A percentile compares a stretch with the other conserved stretches of the same genome.
Evolutionary conservation across 2,888 invertebrate species (phyloP).

Genomic region (Orchesella flavescens): DNA sequence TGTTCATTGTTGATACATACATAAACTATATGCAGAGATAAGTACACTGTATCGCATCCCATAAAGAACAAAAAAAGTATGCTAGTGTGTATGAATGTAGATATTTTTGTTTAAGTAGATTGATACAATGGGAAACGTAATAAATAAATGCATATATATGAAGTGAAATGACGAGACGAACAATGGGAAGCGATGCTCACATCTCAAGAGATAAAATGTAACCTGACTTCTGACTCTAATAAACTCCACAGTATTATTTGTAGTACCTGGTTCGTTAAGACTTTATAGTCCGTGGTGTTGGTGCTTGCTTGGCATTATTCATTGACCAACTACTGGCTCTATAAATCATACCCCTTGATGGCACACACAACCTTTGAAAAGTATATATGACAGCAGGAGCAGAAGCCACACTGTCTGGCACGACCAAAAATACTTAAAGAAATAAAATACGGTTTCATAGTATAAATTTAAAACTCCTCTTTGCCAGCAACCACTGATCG

Average conservation of each 20-base stretch:
- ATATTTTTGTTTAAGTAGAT: conserved; percentile 4
- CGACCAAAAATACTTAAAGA: conserved; percentile 10
- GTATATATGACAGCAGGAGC: conserved; percentile 19
- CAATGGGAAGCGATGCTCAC: conserved; percentile 31
- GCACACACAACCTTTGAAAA: conserved; percentile 13
- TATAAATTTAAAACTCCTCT: conserved; percentile 30
- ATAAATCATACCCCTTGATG: conserved; percentile 33
- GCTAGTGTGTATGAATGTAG: neutral
- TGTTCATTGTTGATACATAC: neutral
- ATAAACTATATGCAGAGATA: neutral
- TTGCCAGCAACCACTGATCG: conserved; percentile 1
- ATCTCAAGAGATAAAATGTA: conserved; percentile 20
- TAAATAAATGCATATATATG: neutral
- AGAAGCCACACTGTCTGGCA: conserved; percentile 48
- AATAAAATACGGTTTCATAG: neutral
- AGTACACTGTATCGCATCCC: neutral
- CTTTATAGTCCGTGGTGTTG: neutral
- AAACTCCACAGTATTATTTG: conserved; percentile 18
- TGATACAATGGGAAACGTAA: conserved; percentile 7
- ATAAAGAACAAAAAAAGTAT: neutral
- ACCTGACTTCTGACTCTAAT: neutral
- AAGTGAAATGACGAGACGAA: conserved; percentile 16
- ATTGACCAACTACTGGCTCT: conserved; percentile 32
- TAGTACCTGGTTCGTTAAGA: conserved; percentile 7
- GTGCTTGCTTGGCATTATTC: neutral